Percentiles rank a stretch among this genome's conserved stretches.
These are phyloP conservation scores for Procavia capensis DNA, from an alignment of 2,113 vertebrate genomes.

Conservation along the genomic window DNA sequence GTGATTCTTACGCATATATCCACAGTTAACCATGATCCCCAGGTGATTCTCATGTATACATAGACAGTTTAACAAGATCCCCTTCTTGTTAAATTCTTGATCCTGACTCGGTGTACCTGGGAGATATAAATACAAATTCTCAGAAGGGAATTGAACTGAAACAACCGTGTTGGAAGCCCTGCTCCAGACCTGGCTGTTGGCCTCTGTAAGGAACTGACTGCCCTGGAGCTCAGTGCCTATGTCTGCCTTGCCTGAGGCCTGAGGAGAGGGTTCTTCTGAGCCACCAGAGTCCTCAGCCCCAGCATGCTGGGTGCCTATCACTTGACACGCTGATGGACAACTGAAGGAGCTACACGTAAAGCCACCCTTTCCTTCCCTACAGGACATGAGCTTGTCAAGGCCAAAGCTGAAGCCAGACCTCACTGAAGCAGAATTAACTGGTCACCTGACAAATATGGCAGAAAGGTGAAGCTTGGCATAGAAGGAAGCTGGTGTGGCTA, in stretches of 20 bases:
- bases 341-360: neutral
- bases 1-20: no score
- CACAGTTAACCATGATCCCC: no score
- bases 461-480: neutral
- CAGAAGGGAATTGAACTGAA: no score
- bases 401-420: neutral
- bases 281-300: neutral
- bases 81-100: no score
- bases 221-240: rapidly evolving
- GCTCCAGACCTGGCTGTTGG: no score
- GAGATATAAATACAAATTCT: no score
- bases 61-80: no score
- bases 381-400: neutral
- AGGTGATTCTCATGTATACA: no score
- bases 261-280: neutral
- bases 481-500: neutral
- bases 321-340: neutral
- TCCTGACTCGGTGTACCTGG: no score
- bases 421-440: neutral
- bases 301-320: no score
- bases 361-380: neutral
- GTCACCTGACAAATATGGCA: neutral
- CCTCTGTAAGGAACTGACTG: rapidly evolving
- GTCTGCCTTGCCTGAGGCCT: neutral
- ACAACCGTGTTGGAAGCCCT: no score